Conservation (phyloP, 2,113 vertebrate species). For the Nesoenas mayeri region DNA sequence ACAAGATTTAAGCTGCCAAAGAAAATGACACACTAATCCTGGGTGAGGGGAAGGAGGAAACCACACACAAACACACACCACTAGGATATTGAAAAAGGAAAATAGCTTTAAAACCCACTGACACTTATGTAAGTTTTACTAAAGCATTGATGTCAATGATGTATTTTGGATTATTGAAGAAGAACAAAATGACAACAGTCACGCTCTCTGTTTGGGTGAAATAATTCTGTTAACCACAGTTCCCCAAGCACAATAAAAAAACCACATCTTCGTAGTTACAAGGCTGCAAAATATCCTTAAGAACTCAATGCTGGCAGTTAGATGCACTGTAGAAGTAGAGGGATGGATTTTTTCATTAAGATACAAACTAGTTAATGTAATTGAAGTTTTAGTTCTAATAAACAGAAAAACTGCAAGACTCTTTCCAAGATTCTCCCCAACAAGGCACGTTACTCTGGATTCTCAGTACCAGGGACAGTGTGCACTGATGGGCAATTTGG, state of each 20-base stretch:
- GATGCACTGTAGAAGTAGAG: background rate
- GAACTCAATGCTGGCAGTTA: background rate
- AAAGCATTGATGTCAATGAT: background rate
- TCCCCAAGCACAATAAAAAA: conserved; percentile 6
- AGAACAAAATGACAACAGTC: conserved; percentile 12
- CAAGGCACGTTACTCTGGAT: background rate
- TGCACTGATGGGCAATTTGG: background rate
- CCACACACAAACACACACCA: too few relatives aligned
- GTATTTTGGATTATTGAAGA: conserved; percentile 13
- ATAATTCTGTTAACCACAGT: background rate
- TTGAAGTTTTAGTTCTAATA: conserved; percentile 15
- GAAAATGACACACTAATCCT: background rate
- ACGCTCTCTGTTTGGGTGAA: background rate
- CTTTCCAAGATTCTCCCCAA: background rate
- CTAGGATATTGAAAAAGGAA: background rate
- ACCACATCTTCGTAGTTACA: background rate
- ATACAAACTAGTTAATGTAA: background rate
- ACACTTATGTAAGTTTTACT: conserved; percentile 3
- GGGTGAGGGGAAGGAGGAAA: too few relatives aligned
- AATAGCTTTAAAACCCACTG: background rate
- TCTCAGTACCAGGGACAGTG: rapidly evolving
- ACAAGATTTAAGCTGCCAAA: background rate
- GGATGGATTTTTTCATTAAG: background rate
- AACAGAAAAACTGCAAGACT: background rate
- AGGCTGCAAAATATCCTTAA: background rate